These are phyloP conservation scores for Garra rufa DNA, from an alignment of 2,113 vertebrate species.

Conservation along the genomic window DNA sequence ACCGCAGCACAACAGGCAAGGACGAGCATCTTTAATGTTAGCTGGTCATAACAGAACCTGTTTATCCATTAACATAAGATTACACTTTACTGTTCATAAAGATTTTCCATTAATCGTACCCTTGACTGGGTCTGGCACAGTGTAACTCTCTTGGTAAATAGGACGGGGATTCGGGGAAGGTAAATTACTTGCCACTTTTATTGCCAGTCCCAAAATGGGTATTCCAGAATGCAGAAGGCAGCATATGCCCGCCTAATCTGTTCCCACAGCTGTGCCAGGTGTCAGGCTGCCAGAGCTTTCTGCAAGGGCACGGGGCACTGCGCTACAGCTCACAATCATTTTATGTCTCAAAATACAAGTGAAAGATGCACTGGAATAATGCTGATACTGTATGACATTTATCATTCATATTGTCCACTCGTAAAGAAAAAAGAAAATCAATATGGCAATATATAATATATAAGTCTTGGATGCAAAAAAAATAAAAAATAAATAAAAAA, in stretches of 20 bases:
- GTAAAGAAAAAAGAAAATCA: not conserved
- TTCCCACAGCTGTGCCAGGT: slow-evolving; percentile 68
- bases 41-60: slow-evolving; percentile 26
- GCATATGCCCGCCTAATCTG: slow-evolving; percentile 71
- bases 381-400: not conserved
- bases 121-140: slow-evolving; percentile 53
- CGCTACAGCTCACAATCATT: slow-evolving; percentile 7
- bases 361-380: not conserved
- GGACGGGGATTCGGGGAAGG: slow-evolving; percentile 25
- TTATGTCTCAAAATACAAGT: not conserved
- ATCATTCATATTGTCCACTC: too few relatives aligned
- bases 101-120: slow-evolving; percentile 47
- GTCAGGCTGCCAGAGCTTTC: slow-evolving; percentile 63
- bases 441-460: not conserved
- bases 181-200: slow-evolving; percentile 66
- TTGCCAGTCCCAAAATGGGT: slow-evolving; percentile 65
- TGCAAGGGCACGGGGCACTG: slow-evolving; percentile 60
- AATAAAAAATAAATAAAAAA: not conserved
- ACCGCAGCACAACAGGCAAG: slow-evolving; percentile 7
- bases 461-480: not conserved
- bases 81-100: slow-evolving; percentile 50
- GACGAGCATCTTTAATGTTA: slow-evolving; percentile 26
- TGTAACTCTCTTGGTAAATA: slow-evolving; percentile 27
- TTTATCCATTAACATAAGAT: slow-evolving; percentile 53
- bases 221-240: slow-evolving; percentile 63